Base-by-base conservation (phyloP, 2,797 vertebrate genomes). In the Nyctalus aviator region DNA sequence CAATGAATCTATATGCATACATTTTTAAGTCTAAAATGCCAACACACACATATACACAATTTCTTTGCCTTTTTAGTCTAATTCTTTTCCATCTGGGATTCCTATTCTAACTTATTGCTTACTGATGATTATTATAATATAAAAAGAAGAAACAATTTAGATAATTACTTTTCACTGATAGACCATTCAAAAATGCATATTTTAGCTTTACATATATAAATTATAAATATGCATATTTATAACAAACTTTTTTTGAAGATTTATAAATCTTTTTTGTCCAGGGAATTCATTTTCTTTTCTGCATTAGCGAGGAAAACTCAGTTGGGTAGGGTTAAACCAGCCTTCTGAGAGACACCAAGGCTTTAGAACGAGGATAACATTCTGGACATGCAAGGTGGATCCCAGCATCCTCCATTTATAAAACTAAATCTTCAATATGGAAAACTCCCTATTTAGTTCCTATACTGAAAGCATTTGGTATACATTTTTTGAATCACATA, bases 1-100 rank as follows among this genome's bases (percentile, higher is more conserved):
- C 37, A 81, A 30, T 35, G 23, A 23, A 57, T 50, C 23, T 72
- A 81, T 82, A 55, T 93, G 35, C 48, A 88, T 93, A 94, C 10
- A 82, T 79, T n/a, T 76, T 1, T 41, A 48, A 76, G 12, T 84
- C 23, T 85, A 64, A 90, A 76, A 66, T 83, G 27, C 9, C 12
- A 72, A 50, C n/a, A n/a, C 21, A 89, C 13, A 12, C 7, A 69
- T 4, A 37, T 12, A 48, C 20, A 32, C 35, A 59, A 50, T 53
- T 12, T 20, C 75, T 57, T 71, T 20, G 3, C 21, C 46, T 77
- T 90, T 53, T 44, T 44, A 81, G 13, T 50, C 27, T 27, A 76
- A 18, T 64, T 82, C 11, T 55, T 85, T 85, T 82, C 17, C 23
- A 53, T 81, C 32, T 90, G 27, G 5, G 8, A 79, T 62, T 44